Evolutionary conservation across 2,797 vertebrate species (phyloP).

Genomic region (Sciaenops ocellatus): DNA sequence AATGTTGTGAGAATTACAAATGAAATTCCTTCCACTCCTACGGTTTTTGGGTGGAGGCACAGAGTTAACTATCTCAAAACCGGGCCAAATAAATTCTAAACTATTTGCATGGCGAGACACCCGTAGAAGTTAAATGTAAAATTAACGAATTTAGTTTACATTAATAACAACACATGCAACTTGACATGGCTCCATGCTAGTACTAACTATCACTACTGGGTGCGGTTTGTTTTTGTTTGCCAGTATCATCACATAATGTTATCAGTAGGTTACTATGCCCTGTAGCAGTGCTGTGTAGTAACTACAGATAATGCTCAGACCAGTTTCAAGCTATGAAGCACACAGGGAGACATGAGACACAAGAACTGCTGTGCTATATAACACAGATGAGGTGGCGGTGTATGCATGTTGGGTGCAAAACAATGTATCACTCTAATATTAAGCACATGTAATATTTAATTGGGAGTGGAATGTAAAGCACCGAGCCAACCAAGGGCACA

Average conservation of each 20-base stretch:
- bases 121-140: not conserved
- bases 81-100: slow-evolving; percentile 22
- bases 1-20: slow-evolving; percentile 22
- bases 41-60: not conserved
- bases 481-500: slow-evolving; percentile 56
- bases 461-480: slow-evolving; percentile 64
- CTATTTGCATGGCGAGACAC: slow-evolving; percentile 11
- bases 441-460: slow-evolving; percentile 61
- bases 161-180: slow-evolving; percentile 42
- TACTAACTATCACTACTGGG: slow-evolving; percentile 70
- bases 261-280: not conserved
- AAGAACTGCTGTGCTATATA: not conserved
- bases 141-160: not conserved
- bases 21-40: not conserved
- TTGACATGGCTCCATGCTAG: slow-evolving; percentile 57
- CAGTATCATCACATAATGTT: slow-evolving; percentile 21
- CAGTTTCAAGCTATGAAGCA: slow-evolving; percentile 28
- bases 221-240: slow-evolving; percentile 29
- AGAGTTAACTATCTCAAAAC: slow-evolving; percentile 9
- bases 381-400: slow-evolving; percentile 22
- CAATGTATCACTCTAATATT: slow-evolving; percentile 50
- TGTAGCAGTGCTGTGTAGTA: slow-evolving; percentile 20
- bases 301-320: slow-evolving; percentile 27
- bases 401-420: slow-evolving; percentile 72
- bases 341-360: slow-evolving; percentile 6